Conservation (phyloP, 2,113 vertebrate genomes). For the Thunnus maccoyii region DNA sequence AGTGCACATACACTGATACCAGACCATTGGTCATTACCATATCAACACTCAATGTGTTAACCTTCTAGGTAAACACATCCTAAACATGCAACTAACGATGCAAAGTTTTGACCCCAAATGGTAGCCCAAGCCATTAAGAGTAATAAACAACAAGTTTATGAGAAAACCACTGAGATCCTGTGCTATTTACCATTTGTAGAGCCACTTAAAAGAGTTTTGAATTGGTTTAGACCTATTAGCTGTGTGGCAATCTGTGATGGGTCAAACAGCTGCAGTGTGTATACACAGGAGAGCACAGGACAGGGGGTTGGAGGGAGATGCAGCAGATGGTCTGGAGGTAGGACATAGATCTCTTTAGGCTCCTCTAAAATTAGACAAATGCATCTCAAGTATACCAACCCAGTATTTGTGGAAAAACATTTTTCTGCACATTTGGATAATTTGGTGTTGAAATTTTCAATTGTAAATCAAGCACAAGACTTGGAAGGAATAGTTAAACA, state of each 20-base stretch:
- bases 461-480: background rate
- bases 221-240: slow-evolving; percentile 17
- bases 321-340: slow-evolving; percentile 54
- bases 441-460: no score
- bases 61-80: slow-evolving; percentile 18
- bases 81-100: background rate
- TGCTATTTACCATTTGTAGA: slow-evolving; percentile 41
- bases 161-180: background rate
- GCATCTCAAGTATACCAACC: slow-evolving; percentile 19
- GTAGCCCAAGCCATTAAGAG: background rate
- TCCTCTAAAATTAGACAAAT: slow-evolving; percentile 34
- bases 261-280: slow-evolving; percentile 71
- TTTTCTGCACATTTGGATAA: background rate
- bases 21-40: slow-evolving; percentile 1
- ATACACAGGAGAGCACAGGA: slow-evolving; percentile 47
- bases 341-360: slow-evolving; percentile 10
- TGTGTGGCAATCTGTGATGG: slow-evolving; percentile 45
- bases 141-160: slow-evolving; percentile 21
- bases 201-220: slow-evolving; percentile 42
- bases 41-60: background rate
- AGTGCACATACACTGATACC: slow-evolving; percentile 12
- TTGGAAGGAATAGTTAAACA: background rate
- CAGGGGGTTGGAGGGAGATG: slow-evolving; percentile 16
- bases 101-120: slow-evolving; percentile 5
- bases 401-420: background rate